Base-by-base conservation (phyloP, 2,797 vertebrate genomes). In the Lepus townsendii region DNA sequence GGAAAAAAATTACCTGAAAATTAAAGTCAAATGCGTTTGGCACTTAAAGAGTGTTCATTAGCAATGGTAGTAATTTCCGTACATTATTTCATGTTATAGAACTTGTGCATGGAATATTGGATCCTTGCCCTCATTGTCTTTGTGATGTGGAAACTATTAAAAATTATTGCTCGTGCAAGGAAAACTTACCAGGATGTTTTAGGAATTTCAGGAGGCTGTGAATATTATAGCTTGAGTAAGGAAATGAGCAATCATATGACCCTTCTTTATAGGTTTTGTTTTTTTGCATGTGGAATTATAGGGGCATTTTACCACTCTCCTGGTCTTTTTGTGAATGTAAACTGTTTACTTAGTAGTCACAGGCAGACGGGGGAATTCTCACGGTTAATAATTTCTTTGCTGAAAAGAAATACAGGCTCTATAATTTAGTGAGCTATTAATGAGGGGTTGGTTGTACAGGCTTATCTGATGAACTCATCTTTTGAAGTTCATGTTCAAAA, bases 121-220 rank as follows among this genome's bases (percentile, higher is more conserved):
- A 92, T 90, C 60, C 47, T 82, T 95, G 83, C 90, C 90, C 27
- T 96, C 88, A 91, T 94, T 96, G 94, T 97, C 79, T 97, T 68
- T 77, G 75, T 69, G 95, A 94, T 89, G 79, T 97, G 88, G 95
- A 97, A 96, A 95, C 50, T 85, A 47, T 94, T 92, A 95, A 72
- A 96, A 89, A 88, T 47, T 89, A 88, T 78, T 96, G 72, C 75
- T 94, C 24, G 27, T 83, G 77, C n/a, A 91, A 94, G 84, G 79
- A 93, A 95, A 94, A 91, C 5, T 54, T 71, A 78, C 78, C 75
- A 57, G 57, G n/a, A 57, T 93, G 72, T 90, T 82, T 94, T 80
- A 92, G 79, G 85, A 88, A 96, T 91, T 95, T 92, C 47, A 89
- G 79, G 35, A 86, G 77, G 14, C 20, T 78, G 19, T 91, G 90